Conservation (phyloP, 2,113 vertebrate genomes). For the Sminthopsis crassicaudata region DNA sequence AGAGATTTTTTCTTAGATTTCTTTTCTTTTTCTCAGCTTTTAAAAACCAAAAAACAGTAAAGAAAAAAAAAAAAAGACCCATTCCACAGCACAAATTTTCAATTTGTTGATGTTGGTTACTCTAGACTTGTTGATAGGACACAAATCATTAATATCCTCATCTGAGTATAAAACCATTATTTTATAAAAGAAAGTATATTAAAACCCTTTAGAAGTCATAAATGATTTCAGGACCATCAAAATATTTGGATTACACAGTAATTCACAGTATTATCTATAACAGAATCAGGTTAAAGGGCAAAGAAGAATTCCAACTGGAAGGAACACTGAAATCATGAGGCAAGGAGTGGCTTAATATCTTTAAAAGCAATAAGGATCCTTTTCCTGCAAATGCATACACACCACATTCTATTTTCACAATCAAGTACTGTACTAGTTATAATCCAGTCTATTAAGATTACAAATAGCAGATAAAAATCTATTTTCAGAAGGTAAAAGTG, state of each 20-base stretch:
- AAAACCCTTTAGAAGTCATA: conserved; percentile 14
- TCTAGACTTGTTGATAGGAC: conserved; percentile 7
- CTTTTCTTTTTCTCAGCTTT: background rate
- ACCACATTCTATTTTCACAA: conserved; percentile 41
- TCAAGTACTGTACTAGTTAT: background rate
- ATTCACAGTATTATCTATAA: conserved; percentile 12
- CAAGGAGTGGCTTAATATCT: background rate
- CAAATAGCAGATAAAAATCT: conserved; percentile 50
- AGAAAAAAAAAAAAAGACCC: background rate
- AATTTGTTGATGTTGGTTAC: background rate
- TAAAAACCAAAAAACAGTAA: background rate
- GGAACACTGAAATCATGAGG: background rate
- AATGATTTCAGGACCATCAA: background rate
- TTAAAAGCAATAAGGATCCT: background rate
- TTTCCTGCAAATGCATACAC: conserved; percentile 39
- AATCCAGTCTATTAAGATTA: background rate
- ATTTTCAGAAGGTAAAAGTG: conserved; percentile 55
- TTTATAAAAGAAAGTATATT: background rate
- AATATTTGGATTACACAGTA: background rate
- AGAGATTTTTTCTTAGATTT: background rate
- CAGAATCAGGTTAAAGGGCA: conserved; percentile 21
- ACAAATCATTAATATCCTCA: background rate
- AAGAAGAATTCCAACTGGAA: background rate
- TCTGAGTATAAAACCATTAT: background rate
- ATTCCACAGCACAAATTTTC: background rate